Percentiles rank a stretch among this genome's conserved stretches.
These are phyloP conservation scores for Eupithecia dodoneata DNA, from an alignment of 2,888 invertebrate genomes.

Conservation along the genomic window DNA sequence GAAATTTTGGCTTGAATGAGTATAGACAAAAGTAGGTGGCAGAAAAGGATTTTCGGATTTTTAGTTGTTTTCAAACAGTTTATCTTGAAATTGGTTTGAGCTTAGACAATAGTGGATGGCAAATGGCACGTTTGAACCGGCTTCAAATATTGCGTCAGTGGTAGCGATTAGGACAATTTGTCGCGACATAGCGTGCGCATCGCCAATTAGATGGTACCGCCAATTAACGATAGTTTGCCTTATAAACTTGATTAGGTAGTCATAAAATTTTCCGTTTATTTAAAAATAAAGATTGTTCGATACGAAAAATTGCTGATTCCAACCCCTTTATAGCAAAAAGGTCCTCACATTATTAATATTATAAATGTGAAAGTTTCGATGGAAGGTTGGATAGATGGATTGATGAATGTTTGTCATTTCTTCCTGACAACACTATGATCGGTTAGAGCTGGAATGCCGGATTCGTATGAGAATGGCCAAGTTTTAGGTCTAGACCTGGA, in stretches of 20 bases:
- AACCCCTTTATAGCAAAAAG: not conserved
- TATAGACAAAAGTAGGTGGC: too few relatives aligned
- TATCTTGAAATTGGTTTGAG: not conserved
- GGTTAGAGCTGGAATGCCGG: too few relatives aligned
- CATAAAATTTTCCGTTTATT: conserved; percentile 43
- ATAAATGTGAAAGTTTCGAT: not conserved
- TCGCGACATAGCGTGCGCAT: conserved; percentile 70
- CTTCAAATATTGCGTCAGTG: conserved; percentile 55
- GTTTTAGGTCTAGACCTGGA: too few relatives aligned
- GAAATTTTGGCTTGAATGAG: not conserved
- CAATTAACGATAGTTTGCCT: conserved; percentile 64
- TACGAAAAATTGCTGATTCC: not conserved
- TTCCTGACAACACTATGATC: too few relatives aligned
- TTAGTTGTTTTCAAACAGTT: not conserved
- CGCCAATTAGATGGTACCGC: conserved; percentile 60
- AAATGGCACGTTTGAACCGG: not conserved
- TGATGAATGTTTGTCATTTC: too few relatives aligned
- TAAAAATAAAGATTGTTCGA: conserved; percentile 15
- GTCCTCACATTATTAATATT: not conserved
- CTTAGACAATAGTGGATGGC: not conserved
- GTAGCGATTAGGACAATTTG: conserved; percentile 70
- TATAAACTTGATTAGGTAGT: conserved; percentile 54
- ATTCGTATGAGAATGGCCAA: too few relatives aligned
- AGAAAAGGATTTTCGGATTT: not conserved
- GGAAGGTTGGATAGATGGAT: too few relatives aligned